Conservation (phyloP, 2,113 vertebrate genomes). For the Peromyscus leucopus region DNA sequence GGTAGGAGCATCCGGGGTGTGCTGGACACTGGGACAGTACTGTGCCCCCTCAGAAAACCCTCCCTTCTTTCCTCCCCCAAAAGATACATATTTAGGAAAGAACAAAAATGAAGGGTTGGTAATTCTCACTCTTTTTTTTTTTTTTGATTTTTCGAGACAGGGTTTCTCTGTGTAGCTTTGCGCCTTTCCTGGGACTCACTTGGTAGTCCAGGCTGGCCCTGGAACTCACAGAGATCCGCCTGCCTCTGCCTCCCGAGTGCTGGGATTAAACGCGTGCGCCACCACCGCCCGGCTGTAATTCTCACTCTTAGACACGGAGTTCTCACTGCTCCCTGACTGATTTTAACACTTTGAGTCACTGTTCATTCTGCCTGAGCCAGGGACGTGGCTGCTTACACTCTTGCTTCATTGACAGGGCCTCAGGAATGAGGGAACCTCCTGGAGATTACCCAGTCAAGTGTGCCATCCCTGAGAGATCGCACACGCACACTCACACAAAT, state of each 20-base stretch:
- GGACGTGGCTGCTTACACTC: neutral
- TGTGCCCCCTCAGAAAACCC: neutral
- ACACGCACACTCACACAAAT: neutral
- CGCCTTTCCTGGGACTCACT: too few relatives aligned
- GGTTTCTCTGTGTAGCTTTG: too few relatives aligned
- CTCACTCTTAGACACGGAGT: neutral
- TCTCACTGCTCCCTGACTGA: neutral
- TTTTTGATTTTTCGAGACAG: too few relatives aligned
- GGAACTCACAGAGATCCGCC: too few relatives aligned
- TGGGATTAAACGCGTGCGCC: too few relatives aligned
- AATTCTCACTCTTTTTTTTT: neutral
- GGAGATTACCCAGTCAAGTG: neutral
- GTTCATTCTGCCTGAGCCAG: neutral
- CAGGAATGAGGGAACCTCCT: neutral
- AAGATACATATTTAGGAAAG: constrained; percentile 1
- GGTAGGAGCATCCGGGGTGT: neutral
- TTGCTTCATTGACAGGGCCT: neutral
- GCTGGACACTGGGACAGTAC: accelerated
- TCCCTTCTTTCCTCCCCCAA: neutral
- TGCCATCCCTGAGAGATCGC: neutral
- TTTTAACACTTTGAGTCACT: neutral
- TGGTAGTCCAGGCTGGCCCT: too few relatives aligned
- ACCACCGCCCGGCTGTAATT: too few relatives aligned
- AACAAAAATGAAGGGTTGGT: neutral
- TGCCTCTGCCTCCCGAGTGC: too few relatives aligned